These are phyloP conservation scores for Cosmia pyralina DNA, from an alignment of 2,888 invertebrate genomes.

Conservation along the genomic window DNA sequence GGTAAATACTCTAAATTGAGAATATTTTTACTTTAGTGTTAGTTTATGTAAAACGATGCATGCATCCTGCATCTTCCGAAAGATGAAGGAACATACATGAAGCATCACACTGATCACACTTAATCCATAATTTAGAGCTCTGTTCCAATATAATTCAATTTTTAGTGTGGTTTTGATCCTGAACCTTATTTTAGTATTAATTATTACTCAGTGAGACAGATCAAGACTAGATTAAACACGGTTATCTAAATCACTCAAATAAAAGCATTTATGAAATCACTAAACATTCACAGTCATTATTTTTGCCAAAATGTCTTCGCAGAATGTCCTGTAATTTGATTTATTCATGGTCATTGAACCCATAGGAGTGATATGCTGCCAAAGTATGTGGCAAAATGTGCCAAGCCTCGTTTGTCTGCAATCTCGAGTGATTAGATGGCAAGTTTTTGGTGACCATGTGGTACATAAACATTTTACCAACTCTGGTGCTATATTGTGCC, in stretches of 20 bases:
- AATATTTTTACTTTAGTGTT: neutral
- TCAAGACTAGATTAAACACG: neutral
- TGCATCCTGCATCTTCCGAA: neutral
- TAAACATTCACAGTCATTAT: neutral
- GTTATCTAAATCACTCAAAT: neutral
- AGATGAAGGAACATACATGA: neutral
- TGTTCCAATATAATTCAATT: no score
- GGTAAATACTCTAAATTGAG: conserved; percentile 85
- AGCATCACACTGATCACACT: neutral
- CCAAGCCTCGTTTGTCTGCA: conserved; percentile 17
- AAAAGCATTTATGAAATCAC: neutral
- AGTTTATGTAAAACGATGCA: neutral
- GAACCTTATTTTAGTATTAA: neutral
- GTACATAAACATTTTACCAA: neutral
- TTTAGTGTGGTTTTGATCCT: neutral
- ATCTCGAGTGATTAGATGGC: conserved; percentile 1
- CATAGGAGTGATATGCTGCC: conserved; percentile 26
- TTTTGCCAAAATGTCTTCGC: neutral
- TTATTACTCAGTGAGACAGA: neutral
- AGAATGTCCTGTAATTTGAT: conserved; percentile 16
- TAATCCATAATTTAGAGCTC: neutral
- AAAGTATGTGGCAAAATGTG: conserved; percentile 38
- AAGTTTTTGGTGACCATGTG: neutral
- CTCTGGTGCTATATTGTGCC: neutral
- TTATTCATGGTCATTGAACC: conserved; percentile 48